Evolutionary conservation across 2,797 vertebrate species (phyloP).

Genomic region (Geotrypetes seraphini): DNA sequence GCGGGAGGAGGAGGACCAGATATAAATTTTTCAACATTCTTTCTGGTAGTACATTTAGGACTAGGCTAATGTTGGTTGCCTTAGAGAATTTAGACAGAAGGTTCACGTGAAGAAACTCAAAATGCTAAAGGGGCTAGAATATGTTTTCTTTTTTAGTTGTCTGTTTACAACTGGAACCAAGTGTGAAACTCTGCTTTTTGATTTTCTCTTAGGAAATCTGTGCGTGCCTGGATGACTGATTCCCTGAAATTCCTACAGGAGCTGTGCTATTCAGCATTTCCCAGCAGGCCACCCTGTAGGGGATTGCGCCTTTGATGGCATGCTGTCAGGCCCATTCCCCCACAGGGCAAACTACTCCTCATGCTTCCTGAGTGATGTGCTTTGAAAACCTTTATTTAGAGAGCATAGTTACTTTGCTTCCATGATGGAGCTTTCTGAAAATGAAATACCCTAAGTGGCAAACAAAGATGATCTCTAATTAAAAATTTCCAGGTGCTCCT

Average conservation of each 20-base stretch:
- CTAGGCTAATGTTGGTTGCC: too few species aligned
- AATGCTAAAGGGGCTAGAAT: too few species aligned
- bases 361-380: constrained; percentile 36
- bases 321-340: constrained; percentile 41
- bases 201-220: constrained; percentile 3
- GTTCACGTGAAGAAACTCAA: too few species aligned
- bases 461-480: not conserved
- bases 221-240: too few species aligned
- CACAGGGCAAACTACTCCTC: constrained; percentile 39
- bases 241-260: constrained; percentile 29
- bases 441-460: constrained; percentile 18
- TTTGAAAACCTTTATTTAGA: constrained; percentile 31
- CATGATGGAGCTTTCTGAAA: constrained; percentile 17
- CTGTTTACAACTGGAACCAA: too few species aligned
- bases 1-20: too few species aligned
- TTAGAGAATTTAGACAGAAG: too few species aligned
- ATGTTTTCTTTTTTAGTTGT: too few species aligned
- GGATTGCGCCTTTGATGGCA: constrained; percentile 41
- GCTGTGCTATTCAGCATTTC: constrained; percentile 8
- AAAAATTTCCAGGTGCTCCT: constrained; percentile 10
- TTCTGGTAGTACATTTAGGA: too few species aligned
- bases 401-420: constrained; percentile 26
- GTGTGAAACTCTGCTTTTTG: constrained; percentile 6
- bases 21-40: too few species aligned
- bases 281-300: constrained; percentile 21